These are phyloP conservation scores for Pandemis heparana DNA, from an alignment of 2,888 invertebrate species.

Conservation along the genomic window DNA sequence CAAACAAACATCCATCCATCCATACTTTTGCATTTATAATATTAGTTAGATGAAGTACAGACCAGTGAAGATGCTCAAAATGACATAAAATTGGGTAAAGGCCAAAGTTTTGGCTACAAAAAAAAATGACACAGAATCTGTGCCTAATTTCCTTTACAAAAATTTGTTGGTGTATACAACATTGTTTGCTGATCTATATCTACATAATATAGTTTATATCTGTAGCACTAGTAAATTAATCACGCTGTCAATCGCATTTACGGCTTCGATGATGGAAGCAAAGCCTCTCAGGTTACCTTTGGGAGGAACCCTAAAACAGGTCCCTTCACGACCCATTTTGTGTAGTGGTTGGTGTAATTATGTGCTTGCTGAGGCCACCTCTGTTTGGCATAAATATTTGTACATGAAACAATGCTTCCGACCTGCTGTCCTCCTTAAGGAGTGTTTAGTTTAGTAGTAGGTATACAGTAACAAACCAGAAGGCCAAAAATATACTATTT, in stretches of 20 bases:
- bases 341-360: constrained; percentile 33
- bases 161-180: too few species aligned
- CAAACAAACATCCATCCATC: too few species aligned
- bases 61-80: too few species aligned
- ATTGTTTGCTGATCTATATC: background rate
- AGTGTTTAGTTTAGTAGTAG: background rate
- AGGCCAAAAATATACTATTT: too few species aligned
- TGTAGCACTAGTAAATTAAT: constrained; percentile 3
- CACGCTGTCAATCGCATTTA: constrained; percentile 9
- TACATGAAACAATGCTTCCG: constrained; percentile 18
- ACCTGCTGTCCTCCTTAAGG: background rate
- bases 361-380: constrained; percentile 25
- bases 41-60: too few species aligned
- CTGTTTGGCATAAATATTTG: constrained; percentile 34
- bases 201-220: too few species aligned
- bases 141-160: too few species aligned
- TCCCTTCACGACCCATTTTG: constrained; percentile 23
- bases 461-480: too few species aligned
- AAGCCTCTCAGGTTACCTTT: constrained; percentile 20
- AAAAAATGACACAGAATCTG: too few species aligned
- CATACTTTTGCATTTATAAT: too few species aligned
- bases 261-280: constrained; percentile 8
- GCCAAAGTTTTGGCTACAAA: too few species aligned
- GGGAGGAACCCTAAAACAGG: constrained; percentile 21
- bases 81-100: too few species aligned